Evolutionary conservation across 2,113 vertebrate genomes (phyloP), one percentile per base, ranked within the genome.

Genomic region (Daubentonia madagascariensis): DNA sequence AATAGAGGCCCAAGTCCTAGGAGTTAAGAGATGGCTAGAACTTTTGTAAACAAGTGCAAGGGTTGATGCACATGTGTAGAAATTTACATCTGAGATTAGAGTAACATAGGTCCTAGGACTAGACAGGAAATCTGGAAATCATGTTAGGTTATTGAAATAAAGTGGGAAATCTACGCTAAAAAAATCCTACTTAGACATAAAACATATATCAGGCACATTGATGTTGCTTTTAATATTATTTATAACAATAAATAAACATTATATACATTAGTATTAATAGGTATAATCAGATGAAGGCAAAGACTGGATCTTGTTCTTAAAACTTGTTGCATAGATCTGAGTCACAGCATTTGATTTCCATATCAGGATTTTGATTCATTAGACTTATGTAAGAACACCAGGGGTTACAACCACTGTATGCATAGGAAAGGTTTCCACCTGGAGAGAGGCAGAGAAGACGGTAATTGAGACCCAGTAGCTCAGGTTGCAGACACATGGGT

Each of bases 321-420:
- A 94, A n/a, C 50, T 86, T 68, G 22, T 94, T 94, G 73, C 91
- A 92, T 25, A 85, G n/a, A 85, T 68, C 12, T 22, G 92, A 48
- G 37, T 78, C 48, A 45, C 59, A 61, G 59, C 59, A 61, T 28
- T 28, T 4, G 25, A 61, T 61, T 61, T 28, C 10, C 25, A 61
- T 61, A 28, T 61, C 25, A 61, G 59, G 59, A 61, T 23, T 54
- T 54, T 54, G 52, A 28, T 54, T 54, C 52, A 54, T 17, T 54
- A 54, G 52, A 54, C 17, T 54, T 54, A 54, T 2, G 52, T 54
- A 54, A 54, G 52, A 54, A 54, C 52, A 54, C 52, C 6, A 18
- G 17, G 52, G 1, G 52, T 61, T 28, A 28, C 59, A 61, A 28
- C 59, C 59, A 61, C 23, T 28, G 25, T 61, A 61, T 61, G 23